Evolutionary conservation across 2,113 vertebrate species (phyloP), one percentile per base, ranked within the genome.

Genomic region (Alaudala cheleensis): DNA sequence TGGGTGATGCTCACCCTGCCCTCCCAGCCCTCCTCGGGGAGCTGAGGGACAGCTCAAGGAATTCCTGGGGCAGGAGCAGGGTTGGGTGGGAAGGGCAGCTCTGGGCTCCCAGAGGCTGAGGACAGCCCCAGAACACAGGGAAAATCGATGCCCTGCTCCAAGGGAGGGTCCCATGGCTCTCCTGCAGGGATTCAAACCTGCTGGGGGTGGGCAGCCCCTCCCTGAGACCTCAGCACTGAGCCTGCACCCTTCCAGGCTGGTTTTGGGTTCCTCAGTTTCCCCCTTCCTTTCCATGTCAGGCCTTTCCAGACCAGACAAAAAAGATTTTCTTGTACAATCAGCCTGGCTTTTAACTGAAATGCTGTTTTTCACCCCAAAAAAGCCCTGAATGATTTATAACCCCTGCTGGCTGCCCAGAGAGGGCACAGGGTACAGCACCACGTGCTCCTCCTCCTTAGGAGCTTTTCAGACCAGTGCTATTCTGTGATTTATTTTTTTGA

Each of bases 41-140:
- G 82, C 44, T 70, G 62, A 73, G 16, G 42, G 82, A 34, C 64
- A 42, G 83, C 79, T 64, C 33, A 4, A 0, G 3, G 9, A n/a
- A 65, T 1, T 70, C 54, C 61, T 3, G 5, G 51, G 42, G 40
- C 67, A 56, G 72, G 8, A 45, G 14, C 0, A 8, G 11, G 57
- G 62, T 16, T 40, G 31, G 60, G 40, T 1, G 3, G 18, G 29
- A 58, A 51, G 71, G 34, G 56, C 47, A 39, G 72, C 91, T 58
- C 73, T 18, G 10, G 19, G 66, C 47, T 70, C 7, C n/a, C 42
- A 62, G 61, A 39, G 26, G 31, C 29, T 4, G 28, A 65, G 67
- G 3, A 45, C 58, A 50, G 64, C 40, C 64, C 17, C 3, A 1
- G 51, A 72, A 44, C 31, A n/a, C 1, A 0, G 0, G 19, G 28